phyloP scores from a whole-genome alignment of 1,140 invertebrate genomes.

The Drosophila paulistorum region DNA sequence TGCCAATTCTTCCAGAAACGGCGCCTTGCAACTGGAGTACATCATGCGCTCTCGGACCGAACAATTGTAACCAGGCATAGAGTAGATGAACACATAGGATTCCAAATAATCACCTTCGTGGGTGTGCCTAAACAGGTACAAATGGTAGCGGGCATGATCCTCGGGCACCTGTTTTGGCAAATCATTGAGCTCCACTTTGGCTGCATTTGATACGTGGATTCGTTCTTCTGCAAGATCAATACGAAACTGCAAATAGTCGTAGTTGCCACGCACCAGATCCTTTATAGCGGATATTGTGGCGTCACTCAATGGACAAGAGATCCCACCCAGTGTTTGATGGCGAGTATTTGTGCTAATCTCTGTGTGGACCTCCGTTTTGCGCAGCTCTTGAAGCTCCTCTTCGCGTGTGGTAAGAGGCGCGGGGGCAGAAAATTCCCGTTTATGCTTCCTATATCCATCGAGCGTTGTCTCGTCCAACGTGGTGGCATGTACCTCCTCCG shows the following conservation, averaged over 20 bases:
- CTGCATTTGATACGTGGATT: slow-evolving; percentile 86
- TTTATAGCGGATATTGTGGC: slow-evolving; percentile 90
- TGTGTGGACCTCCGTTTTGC: slow-evolving; percentile 89
- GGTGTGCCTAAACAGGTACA: slow-evolving; percentile 95
- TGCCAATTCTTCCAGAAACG: slow-evolving; percentile 91
- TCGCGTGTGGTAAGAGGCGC: slow-evolving; percentile 95
- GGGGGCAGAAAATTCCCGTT: slow-evolving; percentile 90
- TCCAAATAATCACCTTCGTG: slow-evolving; percentile 95
- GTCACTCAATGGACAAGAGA: slow-evolving; percentile 95
- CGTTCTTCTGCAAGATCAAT: slow-evolving; percentile 85
- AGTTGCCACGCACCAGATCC: slow-evolving; percentile 86
- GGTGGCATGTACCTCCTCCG: slow-evolving; percentile 83
- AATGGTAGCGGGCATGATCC: slow-evolving; percentile 94
- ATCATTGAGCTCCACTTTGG: slow-evolving; percentile 86
- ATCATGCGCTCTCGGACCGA: slow-evolving; percentile 98
- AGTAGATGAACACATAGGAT: slow-evolving; percentile 97
- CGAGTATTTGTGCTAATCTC: slow-evolving; percentile 93
- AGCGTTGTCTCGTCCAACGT: slow-evolving; percentile 91
- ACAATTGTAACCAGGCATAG: slow-evolving; percentile 97
- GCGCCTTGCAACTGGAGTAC: slow-evolving; percentile 97
- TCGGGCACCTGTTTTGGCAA: slow-evolving; percentile 91
- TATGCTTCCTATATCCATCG: slow-evolving; percentile 91
- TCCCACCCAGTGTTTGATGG: slow-evolving; percentile 95
- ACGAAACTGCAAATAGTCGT: slow-evolving; percentile 91
- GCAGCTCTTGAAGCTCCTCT: slow-evolving; percentile 93